phyloP scores from a whole-genome alignment of 1,140 invertebrate species.

The Idris sp. region DNA sequence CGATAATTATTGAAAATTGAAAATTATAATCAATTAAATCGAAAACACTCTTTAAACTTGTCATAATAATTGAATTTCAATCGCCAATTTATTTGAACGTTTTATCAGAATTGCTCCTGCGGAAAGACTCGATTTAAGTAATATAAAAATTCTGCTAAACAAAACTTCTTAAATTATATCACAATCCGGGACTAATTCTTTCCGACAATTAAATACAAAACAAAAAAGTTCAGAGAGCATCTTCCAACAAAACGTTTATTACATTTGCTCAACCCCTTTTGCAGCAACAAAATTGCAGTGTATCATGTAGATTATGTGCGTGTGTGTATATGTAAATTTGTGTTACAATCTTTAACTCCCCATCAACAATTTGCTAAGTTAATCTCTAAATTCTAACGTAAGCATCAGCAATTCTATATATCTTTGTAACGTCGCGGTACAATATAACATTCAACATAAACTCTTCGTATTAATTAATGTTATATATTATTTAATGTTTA shows the following conservation, averaged over 20 bases:
- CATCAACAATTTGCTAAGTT: constrained; percentile 40
- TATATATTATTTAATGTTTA: constrained; percentile 5
- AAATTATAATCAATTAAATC: background rate
- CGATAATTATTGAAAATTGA: too few relatives aligned
- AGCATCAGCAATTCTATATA: constrained; percentile 33
- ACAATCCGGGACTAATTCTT: constrained; percentile 32
- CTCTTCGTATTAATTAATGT: constrained; percentile 25
- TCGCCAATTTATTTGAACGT: too few relatives aligned
- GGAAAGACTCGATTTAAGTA: constrained; percentile 19
- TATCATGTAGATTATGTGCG: constrained; percentile 14
- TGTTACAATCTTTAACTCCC: constrained; percentile 34
- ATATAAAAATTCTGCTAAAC: constrained; percentile 18
- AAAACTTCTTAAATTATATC: constrained; percentile 34
- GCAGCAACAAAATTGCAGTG: constrained; percentile 63
- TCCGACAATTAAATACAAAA: too few relatives aligned
- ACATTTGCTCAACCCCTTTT: constrained; percentile 56
- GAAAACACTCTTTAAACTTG: too few relatives aligned
- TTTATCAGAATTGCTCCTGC: background rate
- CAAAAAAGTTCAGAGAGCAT: constrained; percentile 1
- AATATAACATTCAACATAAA: constrained; percentile 62
- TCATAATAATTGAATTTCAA: too few relatives aligned
- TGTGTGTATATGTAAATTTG: constrained; percentile 20
- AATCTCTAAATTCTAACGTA: constrained; percentile 53
- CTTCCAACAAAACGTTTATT: background rate
- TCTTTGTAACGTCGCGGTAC: constrained; percentile 43